Conservation (phyloP, 2,888 invertebrate genomes). For the Tyria jacobaeae region DNA sequence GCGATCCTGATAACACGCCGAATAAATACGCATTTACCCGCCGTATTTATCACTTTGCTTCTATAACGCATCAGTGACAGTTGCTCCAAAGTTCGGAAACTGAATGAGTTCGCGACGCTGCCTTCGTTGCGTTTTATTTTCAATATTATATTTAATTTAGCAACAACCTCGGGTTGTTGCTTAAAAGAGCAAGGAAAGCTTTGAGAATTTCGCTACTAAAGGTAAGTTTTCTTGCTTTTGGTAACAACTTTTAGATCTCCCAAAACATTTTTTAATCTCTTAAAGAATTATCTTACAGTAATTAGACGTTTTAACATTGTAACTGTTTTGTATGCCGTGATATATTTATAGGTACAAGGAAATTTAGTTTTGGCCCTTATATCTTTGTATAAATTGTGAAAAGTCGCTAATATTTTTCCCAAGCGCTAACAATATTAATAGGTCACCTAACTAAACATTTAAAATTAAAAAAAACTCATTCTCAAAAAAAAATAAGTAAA, state of each 20-base stretch:
- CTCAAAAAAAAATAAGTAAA: too few relatives aligned
- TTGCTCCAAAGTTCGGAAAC: conserved; percentile 44
- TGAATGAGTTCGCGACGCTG: conserved; percentile 51
- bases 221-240: conserved; percentile 76
- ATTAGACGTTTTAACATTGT: background rate
- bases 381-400: too few relatives aligned
- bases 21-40: conserved; percentile 66
- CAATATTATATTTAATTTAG: conserved; percentile 63
- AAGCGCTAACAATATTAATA: too few relatives aligned
- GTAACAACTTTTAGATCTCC: background rate
- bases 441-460: too few relatives aligned
- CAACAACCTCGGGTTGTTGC: conserved; percentile 86
- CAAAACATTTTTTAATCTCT: conserved; percentile 7
- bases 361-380: too few relatives aligned
- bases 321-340: background rate
- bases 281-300: too few relatives aligned
- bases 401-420: too few relatives aligned
- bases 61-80: conserved; percentile 56
- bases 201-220: conserved; percentile 88
- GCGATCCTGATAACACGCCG: conserved; percentile 67
- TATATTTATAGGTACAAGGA: background rate
- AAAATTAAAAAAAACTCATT: too few relatives aligned
- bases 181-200: conserved; percentile 82
- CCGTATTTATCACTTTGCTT: conserved; percentile 66
- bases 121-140: conserved; percentile 42